A percentile compares a stretch with the other conserved stretches of the same genome.
phyloP scores from a whole-genome alignment of 2,797 vertebrate genomes.

The Pagetopsis macropterus region DNA sequence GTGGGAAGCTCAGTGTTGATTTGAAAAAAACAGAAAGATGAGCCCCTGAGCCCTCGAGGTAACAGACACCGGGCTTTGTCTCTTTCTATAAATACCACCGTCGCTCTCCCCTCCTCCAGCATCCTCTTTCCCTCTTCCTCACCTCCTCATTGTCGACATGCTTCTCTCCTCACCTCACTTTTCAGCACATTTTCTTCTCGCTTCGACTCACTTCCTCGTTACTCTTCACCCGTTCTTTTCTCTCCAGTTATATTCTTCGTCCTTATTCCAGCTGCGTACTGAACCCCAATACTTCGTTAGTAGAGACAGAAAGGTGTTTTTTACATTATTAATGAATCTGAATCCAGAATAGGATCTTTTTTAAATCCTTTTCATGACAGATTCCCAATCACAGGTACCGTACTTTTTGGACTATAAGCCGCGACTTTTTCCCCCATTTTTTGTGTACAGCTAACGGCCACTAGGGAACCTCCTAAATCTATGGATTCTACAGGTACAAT shows the following conservation, averaged over 20 bases:
- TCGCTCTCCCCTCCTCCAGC: conserved; percentile 15
- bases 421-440: no score
- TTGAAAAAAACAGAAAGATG: conserved; percentile 71
- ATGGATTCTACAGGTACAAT: no score
- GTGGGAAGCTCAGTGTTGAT: conserved; percentile 64
- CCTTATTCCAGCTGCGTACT: not conserved
- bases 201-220: not conserved
- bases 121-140: conserved; percentile 11
- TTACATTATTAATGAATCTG: not conserved
- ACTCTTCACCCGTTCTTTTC: conserved; percentile 3
- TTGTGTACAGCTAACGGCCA: no score
- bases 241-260: not conserved
- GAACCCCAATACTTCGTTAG: not conserved
- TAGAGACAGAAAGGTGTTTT: not conserved
- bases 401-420: no score
- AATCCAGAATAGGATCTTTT: not conserved
- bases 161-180: not conserved
- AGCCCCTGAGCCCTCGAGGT: conserved; percentile 64
- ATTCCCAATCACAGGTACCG: not conserved
- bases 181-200: not conserved
- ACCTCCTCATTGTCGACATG: conserved; percentile 8
- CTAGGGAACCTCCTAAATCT: no score
- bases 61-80: conserved; percentile 81
- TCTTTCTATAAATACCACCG: conserved; percentile 81
- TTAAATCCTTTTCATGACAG: not conserved